Percentiles rank a stretch among this genome's conserved stretches.
Conservation (phyloP, 30 jellyfish, hydroid and myxozoan genomes). For the Chrysaora quinquecirrha region DNA sequence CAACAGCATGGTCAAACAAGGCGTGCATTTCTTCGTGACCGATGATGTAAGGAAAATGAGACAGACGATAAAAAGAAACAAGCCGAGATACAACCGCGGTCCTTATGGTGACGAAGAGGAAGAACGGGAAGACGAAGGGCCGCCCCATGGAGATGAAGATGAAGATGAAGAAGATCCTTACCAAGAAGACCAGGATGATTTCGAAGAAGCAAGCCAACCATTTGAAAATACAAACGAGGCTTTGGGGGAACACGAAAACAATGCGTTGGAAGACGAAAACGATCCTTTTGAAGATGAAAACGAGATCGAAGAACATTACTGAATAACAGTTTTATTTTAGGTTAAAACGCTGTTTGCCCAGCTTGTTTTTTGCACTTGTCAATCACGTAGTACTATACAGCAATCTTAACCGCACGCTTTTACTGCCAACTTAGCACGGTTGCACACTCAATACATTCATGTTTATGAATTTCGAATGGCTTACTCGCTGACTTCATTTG, state of each 20-base stretch:
- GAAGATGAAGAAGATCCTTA: constrained; percentile 5
- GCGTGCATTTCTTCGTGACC: neutral
- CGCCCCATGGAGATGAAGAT: constrained; percentile 1
- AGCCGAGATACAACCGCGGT: neutral
- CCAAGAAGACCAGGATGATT: constrained; percentile 1
- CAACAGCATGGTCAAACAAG: neutral
- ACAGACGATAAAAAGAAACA: neutral
- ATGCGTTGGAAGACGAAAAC: neutral
- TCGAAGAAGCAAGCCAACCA: too few species aligned
- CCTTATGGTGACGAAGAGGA: neutral
- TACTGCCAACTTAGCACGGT: too few species aligned
- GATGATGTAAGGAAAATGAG: neutral
- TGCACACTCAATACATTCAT: too few species aligned
- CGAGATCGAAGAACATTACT: too few species aligned
- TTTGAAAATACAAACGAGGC: neutral
- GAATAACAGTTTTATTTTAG: too few species aligned
- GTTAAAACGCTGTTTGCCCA: neutral
- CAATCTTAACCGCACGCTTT: too few species aligned
- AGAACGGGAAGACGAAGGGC: neutral
- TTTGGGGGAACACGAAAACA: neutral
- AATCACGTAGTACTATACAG: too few species aligned
- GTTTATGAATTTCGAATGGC: too few species aligned
- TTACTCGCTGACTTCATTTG: too few species aligned
- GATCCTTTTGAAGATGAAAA: neutral
- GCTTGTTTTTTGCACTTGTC: neutral